A percentile compares a stretch with the other conserved stretches of the same genome.
These are phyloP conservation scores for Chelonus formosanus DNA, from an alignment of 2,888 invertebrate species.

Conservation along the genomic window DNA sequence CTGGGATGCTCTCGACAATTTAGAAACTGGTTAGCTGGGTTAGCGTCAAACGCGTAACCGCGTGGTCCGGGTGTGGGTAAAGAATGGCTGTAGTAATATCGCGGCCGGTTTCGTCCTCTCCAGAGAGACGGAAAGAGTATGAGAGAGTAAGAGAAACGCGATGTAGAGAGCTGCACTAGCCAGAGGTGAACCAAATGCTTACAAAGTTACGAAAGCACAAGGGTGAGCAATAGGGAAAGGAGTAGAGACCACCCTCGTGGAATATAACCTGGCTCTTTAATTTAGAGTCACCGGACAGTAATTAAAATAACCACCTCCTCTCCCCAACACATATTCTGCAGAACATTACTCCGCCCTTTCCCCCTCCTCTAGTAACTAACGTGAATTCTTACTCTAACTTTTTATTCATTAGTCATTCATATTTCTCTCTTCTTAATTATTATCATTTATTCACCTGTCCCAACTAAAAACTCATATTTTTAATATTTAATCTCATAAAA, in stretches of 20 bases:
- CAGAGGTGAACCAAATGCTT: slow-evolving; percentile 22
- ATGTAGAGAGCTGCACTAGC: neutral
- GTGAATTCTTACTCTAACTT: neutral
- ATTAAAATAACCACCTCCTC: slow-evolving; percentile 64
- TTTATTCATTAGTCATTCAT: slow-evolving; percentile 1
- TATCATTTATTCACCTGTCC: too few relatives aligned
- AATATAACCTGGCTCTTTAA: slow-evolving; percentile 63
- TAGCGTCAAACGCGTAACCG: slow-evolving; percentile 57
- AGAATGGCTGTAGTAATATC: slow-evolving; percentile 53
- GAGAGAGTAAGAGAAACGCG: slow-evolving; percentile 31
- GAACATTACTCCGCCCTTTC: slow-evolving; percentile 58
- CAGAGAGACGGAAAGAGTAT: slow-evolving; percentile 30
- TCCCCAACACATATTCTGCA: slow-evolving; percentile 54
- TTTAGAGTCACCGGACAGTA: slow-evolving; percentile 64
- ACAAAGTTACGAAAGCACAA: slow-evolving; percentile 34
- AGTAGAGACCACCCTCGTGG: slow-evolving; percentile 48
- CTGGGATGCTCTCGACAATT: slow-evolving; percentile 56
- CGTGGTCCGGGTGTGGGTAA: slow-evolving; percentile 47
- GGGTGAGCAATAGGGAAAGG: slow-evolving; percentile 24
- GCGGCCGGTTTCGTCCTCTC: slow-evolving; percentile 31
- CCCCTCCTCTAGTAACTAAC: slow-evolving; percentile 4
- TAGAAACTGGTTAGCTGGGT: slow-evolving; percentile 54
- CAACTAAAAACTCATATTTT: too few relatives aligned
- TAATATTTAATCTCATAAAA: too few relatives aligned
- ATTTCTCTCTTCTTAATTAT: too few relatives aligned